phyloP scores from a whole-genome alignment of 2,113 vertebrate species.

The Rhinoderma darwinii region DNA sequence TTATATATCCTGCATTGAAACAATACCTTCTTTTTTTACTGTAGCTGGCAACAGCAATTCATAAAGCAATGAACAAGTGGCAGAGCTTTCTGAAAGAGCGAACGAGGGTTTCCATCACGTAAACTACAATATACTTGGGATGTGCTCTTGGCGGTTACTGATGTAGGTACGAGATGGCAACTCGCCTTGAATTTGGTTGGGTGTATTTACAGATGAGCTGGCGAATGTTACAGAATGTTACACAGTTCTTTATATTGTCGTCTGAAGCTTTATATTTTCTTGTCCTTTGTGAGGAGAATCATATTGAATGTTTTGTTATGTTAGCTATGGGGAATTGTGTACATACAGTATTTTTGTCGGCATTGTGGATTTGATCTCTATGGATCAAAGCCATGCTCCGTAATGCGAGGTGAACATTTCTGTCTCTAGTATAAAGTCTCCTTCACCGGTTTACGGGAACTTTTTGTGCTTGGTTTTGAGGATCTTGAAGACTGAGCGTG shows the following conservation, averaged over 20 bases:
- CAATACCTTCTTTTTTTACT: slow-evolving; percentile 68
- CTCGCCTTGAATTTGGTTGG: slow-evolving; percentile 51
- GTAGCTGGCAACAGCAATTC: slow-evolving; percentile 66
- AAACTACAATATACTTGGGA: slow-evolving; percentile 57
- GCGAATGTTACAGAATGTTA: slow-evolving; percentile 39
- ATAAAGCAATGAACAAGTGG: slow-evolving; percentile 60
- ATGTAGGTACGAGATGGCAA: slow-evolving; percentile 50
- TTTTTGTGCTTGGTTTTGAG: background rate
- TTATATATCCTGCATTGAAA: slow-evolving; percentile 68
- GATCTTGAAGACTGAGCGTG: slow-evolving; percentile 1
- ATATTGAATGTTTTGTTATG: slow-evolving; percentile 50
- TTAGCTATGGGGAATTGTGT: slow-evolving; percentile 30
- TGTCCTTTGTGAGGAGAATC: slow-evolving; percentile 24
- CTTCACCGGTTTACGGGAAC: background rate
- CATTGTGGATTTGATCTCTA: background rate
- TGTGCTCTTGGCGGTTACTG: slow-evolving; percentile 58
- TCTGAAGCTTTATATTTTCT: slow-evolving; percentile 48
- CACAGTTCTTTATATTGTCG: slow-evolving; percentile 27
- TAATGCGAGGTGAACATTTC: background rate
- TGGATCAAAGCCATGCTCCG: background rate
- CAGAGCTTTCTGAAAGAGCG: slow-evolving; percentile 56
- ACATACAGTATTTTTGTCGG: slow-evolving; percentile 25
- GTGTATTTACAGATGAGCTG: slow-evolving; percentile 53
- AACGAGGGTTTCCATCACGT: slow-evolving; percentile 58
- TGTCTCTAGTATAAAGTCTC: background rate